These are phyloP conservation scores for Meganola albula DNA, from an alignment of 2,888 invertebrate genomes.

Conservation along the genomic window DNA sequence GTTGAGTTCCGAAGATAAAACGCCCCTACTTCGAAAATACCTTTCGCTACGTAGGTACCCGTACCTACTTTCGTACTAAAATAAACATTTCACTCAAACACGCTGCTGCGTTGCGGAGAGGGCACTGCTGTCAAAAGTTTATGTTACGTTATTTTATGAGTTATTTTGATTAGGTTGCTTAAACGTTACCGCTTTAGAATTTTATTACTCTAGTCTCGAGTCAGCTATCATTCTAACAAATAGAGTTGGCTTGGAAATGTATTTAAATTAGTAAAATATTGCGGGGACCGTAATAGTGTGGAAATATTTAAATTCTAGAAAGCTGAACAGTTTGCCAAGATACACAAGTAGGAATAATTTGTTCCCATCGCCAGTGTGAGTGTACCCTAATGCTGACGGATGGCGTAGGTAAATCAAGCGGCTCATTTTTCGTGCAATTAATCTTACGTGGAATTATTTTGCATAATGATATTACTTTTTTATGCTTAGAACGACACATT, in stretches of 20 bases:
- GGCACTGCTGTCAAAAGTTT: constrained; percentile 11
- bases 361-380: constrained; percentile 18
- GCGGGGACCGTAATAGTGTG: constrained; percentile 1
- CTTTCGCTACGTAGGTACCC: constrained; percentile 2
- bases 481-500: constrained; percentile 6
- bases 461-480: constrained; percentile 21
- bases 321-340: constrained; percentile 22
- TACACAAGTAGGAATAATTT: constrained; percentile 10
- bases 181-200: constrained; percentile 2
- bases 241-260: constrained; percentile 6
- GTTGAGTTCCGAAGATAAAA: constrained; percentile 17
- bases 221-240: background rate
- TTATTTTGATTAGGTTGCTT: constrained; percentile 17
- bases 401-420: constrained; percentile 48
- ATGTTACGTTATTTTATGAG: constrained; percentile 19
- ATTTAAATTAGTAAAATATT: background rate
- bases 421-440: constrained; percentile 38
- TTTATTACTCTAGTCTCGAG: background rate
- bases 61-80: constrained; percentile 17
- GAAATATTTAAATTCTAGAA: constrained; percentile 25
- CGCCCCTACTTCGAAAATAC: constrained; percentile 8
- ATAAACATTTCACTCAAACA: constrained; percentile 25
- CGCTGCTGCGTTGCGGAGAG: too few relatives aligned
- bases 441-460: constrained; percentile 35
- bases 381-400: constrained; percentile 44